Percentiles rank a stretch among this genome's conserved stretches.
These are phyloP conservation scores for Drosophila kikkawai DNA, from an alignment of 1,140 invertebrate genomes.

Conservation along the genomic window DNA sequence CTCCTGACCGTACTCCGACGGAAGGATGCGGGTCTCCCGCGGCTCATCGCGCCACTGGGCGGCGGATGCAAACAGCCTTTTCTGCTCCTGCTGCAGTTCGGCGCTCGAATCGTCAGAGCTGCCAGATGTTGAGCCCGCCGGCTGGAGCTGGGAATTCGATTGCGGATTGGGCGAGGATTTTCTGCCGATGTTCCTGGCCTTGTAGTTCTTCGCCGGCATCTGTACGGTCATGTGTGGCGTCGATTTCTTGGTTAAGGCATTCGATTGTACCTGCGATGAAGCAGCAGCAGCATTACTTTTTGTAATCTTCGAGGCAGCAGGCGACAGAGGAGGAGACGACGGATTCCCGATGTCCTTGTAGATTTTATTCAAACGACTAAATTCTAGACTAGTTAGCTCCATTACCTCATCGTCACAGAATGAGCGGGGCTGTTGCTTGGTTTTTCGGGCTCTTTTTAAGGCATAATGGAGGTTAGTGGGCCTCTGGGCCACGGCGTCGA, in stretches of 20 bases:
- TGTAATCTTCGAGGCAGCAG: background rate
- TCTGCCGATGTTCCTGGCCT: slow-evolving; percentile 13
- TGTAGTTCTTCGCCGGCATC: slow-evolving; percentile 3
- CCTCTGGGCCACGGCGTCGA: slow-evolving; percentile 59
- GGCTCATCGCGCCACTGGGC: slow-evolving; percentile 69
- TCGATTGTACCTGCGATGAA: background rate
- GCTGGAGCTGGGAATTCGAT: background rate
- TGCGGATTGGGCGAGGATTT: slow-evolving; percentile 20
- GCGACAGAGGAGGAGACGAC: background rate
- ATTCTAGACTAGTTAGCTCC: slow-evolving; percentile 52
- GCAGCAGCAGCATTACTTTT: background rate
- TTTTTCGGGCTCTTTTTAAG: slow-evolving; percentile 70
- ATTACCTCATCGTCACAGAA: slow-evolving; percentile 61
- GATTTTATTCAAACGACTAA: slow-evolving; percentile 19
- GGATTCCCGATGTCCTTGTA: slow-evolving; percentile 1
- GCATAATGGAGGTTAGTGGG: slow-evolving; percentile 77
- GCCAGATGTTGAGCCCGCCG: slow-evolving; percentile 18
- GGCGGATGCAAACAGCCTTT: slow-evolving; percentile 51
- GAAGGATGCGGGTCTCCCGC: slow-evolving; percentile 58
- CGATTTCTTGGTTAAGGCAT: slow-evolving; percentile 5
- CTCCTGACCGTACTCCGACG: slow-evolving; percentile 75
- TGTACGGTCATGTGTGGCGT: background rate
- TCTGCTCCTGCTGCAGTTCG: slow-evolving; percentile 69
- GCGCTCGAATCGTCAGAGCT: slow-evolving; percentile 71
- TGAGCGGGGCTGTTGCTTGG: slow-evolving; percentile 67